Evolutionary conservation across 2,888 invertebrate genomes (phyloP).

Genomic region (Leistus spinibarbis): DNA sequence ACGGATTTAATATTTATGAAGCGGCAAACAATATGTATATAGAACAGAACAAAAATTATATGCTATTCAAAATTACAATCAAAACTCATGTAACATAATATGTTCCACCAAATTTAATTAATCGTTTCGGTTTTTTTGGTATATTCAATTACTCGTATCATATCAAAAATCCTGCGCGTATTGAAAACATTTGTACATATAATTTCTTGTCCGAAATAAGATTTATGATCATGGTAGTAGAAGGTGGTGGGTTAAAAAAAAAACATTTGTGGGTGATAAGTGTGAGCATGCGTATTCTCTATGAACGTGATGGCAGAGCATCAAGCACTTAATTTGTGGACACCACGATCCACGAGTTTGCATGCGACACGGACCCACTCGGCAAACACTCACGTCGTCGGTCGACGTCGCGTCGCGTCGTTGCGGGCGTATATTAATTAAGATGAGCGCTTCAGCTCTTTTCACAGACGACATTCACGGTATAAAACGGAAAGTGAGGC

Average conservation of each 20-base stretch:
- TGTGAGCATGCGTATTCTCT: neutral
- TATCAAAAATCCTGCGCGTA: neutral
- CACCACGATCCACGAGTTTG: neutral
- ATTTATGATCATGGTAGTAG: neutral
- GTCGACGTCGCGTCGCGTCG: too few species aligned
- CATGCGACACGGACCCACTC: neutral
- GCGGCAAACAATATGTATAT: too few species aligned
- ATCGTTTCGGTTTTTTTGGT: neutral
- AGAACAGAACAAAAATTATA: too few species aligned
- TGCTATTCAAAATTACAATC: too few species aligned
- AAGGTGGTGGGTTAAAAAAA: neutral
- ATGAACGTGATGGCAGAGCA: neutral
- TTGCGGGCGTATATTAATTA: neutral
- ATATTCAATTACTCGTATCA: neutral
- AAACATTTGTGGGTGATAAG: neutral
- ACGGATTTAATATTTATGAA: too few species aligned
- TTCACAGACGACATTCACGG: neutral
- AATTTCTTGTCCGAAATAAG: neutral
- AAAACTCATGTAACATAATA: too few species aligned
- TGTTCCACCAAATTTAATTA: neutral
- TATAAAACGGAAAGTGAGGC: neutral
- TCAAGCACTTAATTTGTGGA: conserved; percentile 4
- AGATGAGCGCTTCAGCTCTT: neutral
- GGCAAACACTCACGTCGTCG: too few species aligned
- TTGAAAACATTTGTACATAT: neutral